phyloP scores from a whole-genome alignment of 2,113 vertebrate species.

The Gymnogyps californianus region DNA sequence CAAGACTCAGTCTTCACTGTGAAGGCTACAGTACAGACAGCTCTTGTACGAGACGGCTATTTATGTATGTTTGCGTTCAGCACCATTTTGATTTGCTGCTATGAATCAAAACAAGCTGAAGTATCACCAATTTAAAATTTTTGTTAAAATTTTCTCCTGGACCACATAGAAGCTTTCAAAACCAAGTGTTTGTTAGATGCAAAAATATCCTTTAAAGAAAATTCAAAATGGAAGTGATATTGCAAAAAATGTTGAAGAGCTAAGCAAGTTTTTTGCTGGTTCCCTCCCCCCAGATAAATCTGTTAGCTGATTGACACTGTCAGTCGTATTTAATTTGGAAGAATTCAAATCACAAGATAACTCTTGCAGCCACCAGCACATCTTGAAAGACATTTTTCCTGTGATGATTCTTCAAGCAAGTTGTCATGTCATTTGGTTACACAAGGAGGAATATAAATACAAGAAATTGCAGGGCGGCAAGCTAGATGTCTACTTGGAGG shows the following conservation, averaged over 20 bases:
- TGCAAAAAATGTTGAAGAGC: background rate
- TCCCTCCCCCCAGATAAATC: background rate
- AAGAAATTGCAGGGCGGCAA: background rate
- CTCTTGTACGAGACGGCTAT: background rate
- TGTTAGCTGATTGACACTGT: background rate
- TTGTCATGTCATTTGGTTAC: slow-evolving; percentile 38
- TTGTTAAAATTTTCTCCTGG: background rate
- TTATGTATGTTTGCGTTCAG: background rate
- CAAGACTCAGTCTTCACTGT: background rate
- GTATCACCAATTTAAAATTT: background rate
- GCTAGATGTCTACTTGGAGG: background rate
- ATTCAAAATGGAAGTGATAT: background rate
- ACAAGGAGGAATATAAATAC: background rate
- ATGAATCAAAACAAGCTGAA: background rate
- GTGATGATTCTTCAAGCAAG: slow-evolving; percentile 51
- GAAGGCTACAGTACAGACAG: background rate
- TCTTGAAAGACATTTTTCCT: slow-evolving; percentile 45
- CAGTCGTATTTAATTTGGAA: slow-evolving; percentile 20
- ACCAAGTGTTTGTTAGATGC: background rate
- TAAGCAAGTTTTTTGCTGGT: background rate
- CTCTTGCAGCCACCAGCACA: background rate
- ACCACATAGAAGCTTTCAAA: background rate
- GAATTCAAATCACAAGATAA: background rate
- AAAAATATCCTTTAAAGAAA: background rate
- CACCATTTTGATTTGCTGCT: background rate